phyloP scores from a whole-genome alignment of 2,113 vertebrate genomes.

The rat (Rattus norvegicus) region DNA sequence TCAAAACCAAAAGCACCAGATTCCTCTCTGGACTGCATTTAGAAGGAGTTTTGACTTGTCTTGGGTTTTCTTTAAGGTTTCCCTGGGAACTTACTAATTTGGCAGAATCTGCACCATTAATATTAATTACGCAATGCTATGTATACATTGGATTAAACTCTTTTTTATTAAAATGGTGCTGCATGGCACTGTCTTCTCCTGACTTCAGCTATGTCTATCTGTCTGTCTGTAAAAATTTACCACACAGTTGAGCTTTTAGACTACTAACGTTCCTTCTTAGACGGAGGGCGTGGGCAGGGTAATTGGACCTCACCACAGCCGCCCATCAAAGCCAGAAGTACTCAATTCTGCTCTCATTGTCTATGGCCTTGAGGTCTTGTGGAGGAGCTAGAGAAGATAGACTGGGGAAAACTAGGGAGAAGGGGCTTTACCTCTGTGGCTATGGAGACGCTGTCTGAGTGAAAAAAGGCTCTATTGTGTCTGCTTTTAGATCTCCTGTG shows the following conservation, averaged over 20 bases:
- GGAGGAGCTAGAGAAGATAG: background rate
- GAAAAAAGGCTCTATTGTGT: background rate
- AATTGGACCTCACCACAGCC: background rate
- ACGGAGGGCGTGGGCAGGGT: background rate
- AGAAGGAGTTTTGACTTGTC: background rate
- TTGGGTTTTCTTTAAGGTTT: background rate
- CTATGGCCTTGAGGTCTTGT: background rate
- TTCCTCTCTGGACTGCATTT: background rate
- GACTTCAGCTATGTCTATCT: background rate
- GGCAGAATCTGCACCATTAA: background rate
- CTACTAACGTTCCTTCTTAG: background rate
- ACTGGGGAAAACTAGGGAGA: background rate
- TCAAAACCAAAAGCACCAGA: background rate
- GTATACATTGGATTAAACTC: background rate
- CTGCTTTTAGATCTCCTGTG: background rate
- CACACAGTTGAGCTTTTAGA: background rate
- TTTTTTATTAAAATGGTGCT: background rate
- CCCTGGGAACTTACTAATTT: background rate
- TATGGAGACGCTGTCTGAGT: background rate
- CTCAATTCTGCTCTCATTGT: background rate
- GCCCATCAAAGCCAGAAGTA: background rate
- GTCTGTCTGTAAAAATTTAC: background rate
- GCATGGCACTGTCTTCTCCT: background rate
- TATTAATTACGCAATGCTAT: background rate
- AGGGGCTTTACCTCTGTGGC: background rate